Evolutionary conservation across 1,140 invertebrate species (phyloP).

Genomic region (Drosophila takahashii): DNA sequence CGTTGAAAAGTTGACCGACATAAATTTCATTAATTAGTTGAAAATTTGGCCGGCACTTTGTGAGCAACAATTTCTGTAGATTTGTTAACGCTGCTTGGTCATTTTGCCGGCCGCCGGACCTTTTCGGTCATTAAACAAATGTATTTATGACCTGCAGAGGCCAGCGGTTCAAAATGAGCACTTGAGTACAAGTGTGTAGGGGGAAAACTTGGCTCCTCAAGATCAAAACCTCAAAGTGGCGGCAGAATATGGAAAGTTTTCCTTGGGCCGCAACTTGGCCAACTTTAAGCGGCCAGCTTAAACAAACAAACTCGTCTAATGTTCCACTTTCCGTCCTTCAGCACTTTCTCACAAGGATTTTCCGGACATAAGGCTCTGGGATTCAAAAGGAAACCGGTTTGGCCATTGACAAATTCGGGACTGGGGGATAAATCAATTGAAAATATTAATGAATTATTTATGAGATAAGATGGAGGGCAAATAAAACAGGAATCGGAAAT

Average conservation of each 20-base stretch:
- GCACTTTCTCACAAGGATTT: slow-evolving; percentile 45
- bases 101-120: slow-evolving; percentile 33
- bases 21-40: slow-evolving; percentile 76
- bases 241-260: slow-evolving; percentile 28
- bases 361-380: slow-evolving; percentile 20
- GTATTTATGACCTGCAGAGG: slow-evolving; percentile 55
- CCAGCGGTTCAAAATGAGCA: slow-evolving; percentile 5
- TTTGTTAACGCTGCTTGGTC: slow-evolving; percentile 59
- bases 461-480: slow-evolving; percentile 48
- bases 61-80: slow-evolving; percentile 60
- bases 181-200: background rate
- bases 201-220: slow-evolving; percentile 15
- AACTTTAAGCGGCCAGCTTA: slow-evolving; percentile 55
- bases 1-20: slow-evolving; percentile 67
- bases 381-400: slow-evolving; percentile 37
- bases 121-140: slow-evolving; percentile 58
- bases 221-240: slow-evolving; percentile 23
- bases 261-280: slow-evolving; percentile 16
- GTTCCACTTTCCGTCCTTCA: slow-evolving; percentile 35
- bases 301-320: slow-evolving; percentile 61
- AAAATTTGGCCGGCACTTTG: slow-evolving; percentile 48
- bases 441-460: slow-evolving; percentile 79
- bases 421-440: slow-evolving; percentile 71
- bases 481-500: slow-evolving; percentile 19
- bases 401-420: slow-evolving; percentile 59